Evolutionary conservation across 2,113 vertebrate species (phyloP).

Genomic region (Notechis scutatus): DNA sequence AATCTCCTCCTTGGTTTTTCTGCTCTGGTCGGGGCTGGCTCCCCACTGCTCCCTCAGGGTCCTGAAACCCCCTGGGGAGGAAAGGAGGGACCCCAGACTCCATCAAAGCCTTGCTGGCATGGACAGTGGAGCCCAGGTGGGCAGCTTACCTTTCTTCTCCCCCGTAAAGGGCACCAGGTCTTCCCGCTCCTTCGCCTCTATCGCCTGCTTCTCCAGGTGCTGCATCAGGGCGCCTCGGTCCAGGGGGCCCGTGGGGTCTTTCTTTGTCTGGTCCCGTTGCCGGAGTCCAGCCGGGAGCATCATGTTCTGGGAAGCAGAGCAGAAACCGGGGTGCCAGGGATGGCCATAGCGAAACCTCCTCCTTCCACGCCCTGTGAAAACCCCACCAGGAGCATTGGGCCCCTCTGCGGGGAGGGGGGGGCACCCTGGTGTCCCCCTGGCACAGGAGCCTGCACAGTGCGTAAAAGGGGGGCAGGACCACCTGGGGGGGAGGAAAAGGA

Average conservation of each 20-base stretch:
- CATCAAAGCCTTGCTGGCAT: neutral
- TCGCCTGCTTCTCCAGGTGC: constrained; percentile 87
- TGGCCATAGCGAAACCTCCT: neutral
- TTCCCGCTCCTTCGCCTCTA: constrained; percentile 80
- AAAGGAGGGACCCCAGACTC: neutral
- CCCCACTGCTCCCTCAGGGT: neutral
- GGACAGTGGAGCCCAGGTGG: neutral
- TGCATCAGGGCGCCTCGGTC: constrained; percentile 85
- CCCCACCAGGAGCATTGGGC: neutral
- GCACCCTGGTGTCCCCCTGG: neutral
- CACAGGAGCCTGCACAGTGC: neutral
- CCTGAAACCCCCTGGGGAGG: neutral
- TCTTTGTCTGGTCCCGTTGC: constrained; percentile 92
- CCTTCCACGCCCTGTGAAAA: neutral
- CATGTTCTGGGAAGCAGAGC: constrained; percentile 77
- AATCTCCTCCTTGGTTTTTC: neutral
- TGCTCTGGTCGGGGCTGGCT: neutral
- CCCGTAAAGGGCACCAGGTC: constrained; percentile 92
- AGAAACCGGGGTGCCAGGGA: neutral
- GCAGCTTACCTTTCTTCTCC: constrained; percentile 85
- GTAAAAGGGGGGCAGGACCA: neutral
- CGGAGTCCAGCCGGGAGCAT: constrained; percentile 87
- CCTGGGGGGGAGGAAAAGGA: neutral
- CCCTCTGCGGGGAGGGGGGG: neutral
- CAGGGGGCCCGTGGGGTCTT: constrained; percentile 81